These are phyloP conservation scores for Lithophane ornitopus DNA, from an alignment of 2,888 invertebrate genomes.

Conservation along the genomic window DNA sequence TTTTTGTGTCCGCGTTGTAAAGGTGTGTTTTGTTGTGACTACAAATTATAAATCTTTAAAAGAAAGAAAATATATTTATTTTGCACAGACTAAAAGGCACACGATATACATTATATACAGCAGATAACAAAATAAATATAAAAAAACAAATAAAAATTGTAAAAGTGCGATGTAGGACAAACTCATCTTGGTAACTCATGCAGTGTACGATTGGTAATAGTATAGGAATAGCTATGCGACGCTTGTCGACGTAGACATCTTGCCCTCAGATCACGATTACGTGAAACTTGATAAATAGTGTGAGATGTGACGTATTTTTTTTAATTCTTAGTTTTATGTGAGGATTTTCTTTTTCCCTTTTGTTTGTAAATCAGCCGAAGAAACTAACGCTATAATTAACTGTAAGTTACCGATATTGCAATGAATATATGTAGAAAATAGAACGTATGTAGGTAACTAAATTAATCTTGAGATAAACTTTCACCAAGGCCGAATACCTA, in stretches of 20 bases:
- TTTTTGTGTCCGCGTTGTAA: slow-evolving; percentile 70
- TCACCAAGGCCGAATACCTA: background rate
- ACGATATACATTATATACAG: too few species aligned
- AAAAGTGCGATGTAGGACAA: too few species aligned
- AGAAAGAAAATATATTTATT: too few species aligned
- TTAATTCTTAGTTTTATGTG: background rate
- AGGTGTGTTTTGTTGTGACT: slow-evolving; percentile 67
- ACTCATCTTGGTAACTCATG: too few species aligned
- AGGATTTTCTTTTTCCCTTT: background rate
- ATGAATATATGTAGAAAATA: background rate
- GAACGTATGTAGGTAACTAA: background rate
- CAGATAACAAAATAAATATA: too few species aligned
- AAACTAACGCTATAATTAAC: background rate
- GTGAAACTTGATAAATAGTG: background rate
- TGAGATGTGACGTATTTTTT: background rate
- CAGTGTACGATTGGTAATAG: too few species aligned
- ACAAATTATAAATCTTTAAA: background rate
- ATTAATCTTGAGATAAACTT: background rate
- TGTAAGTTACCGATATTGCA: background rate
- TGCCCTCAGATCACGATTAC: background rate
- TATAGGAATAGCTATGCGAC: too few species aligned
- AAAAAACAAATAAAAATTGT: too few species aligned
- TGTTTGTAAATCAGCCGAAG: background rate
- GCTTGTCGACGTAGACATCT: background rate
- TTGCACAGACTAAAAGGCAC: too few species aligned